Conservation (phyloP, 1,140 invertebrate genomes). For the Capitella teleta region DNA sequence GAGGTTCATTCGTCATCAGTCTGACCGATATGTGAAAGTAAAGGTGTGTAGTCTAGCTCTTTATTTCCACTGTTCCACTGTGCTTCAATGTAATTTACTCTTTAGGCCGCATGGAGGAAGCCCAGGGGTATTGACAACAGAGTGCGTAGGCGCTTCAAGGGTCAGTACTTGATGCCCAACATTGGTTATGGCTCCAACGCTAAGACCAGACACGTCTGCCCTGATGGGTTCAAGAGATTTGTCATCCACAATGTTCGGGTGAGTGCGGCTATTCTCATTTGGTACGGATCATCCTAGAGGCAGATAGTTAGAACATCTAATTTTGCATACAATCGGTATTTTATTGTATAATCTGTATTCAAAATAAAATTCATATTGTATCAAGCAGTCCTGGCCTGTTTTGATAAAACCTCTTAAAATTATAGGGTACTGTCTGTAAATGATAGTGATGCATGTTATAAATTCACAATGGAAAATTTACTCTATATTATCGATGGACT, state of each 20-base stretch:
- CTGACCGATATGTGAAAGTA: slow-evolving; percentile 89
- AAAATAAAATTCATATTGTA: no score
- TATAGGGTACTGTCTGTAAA: no score
- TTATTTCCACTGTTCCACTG: not conserved
- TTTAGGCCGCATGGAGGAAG: slow-evolving; percentile 75
- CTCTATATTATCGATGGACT: no score
- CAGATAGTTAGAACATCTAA: no score
- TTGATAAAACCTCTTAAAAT: no score
- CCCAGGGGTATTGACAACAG: slow-evolving; percentile 99
- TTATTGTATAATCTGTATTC: no score
- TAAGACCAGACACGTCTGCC: slow-evolving; percentile 88
- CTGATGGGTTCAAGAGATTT: slow-evolving; percentile 94
- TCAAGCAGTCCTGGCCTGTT: no score
- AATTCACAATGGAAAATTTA: no score
- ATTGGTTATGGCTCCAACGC: slow-evolving; percentile 97
- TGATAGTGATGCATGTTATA: no score
- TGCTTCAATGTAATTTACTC: slow-evolving; percentile 17
- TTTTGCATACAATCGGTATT: no score
- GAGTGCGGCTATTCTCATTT: no score
- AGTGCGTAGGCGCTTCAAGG: slow-evolving; percentile 96
- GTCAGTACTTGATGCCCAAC: slow-evolving; percentile 95
- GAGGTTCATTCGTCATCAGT: slow-evolving; percentile 92
- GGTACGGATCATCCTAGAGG: no score
- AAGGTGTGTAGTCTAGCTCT: slow-evolving; percentile 53
- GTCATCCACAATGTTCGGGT: slow-evolving; percentile 73